Percentiles rank a stretch among this genome's conserved stretches.
Conservation (phyloP, 1,140 invertebrate species). For the Yoshiicerus persimilis region DNA sequence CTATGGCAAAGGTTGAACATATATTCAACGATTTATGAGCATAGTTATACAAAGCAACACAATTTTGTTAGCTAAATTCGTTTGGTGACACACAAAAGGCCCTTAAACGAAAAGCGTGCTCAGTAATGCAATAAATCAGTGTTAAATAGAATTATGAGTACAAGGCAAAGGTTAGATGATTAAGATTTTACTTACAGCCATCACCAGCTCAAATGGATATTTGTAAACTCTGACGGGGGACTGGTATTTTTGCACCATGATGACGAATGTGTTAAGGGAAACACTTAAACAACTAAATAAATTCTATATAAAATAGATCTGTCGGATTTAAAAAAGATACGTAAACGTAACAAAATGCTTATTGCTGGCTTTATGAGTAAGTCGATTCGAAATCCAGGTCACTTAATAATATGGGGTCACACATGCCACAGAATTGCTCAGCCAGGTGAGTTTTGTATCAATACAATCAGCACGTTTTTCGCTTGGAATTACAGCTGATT, state of each 20-base stretch:
- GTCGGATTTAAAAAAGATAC: background rate
- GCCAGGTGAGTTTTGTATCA: background rate
- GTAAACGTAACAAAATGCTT: background rate
- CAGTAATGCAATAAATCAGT: background rate
- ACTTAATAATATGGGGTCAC: background rate
- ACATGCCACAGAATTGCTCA: background rate
- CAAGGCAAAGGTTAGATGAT: too few relatives aligned
- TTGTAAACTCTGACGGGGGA: constrained; percentile 95
- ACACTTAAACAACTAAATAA: background rate
- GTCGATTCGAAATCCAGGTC: background rate
- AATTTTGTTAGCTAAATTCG: too few relatives aligned
- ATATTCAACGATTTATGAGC: too few relatives aligned
- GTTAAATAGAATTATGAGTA: too few relatives aligned
- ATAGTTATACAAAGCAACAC: too few relatives aligned
- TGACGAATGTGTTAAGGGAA: constrained; percentile 38
- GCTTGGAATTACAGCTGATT: background rate
- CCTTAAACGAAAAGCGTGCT: background rate
- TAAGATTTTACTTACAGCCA: constrained; percentile 75
- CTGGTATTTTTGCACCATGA: constrained; percentile 96
- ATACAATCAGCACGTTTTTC: background rate
- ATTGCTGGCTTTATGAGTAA: background rate
- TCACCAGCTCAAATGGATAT: constrained; percentile 93
- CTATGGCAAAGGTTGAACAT: too few relatives aligned
- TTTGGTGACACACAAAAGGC: too few relatives aligned
- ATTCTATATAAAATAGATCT: background rate